Conservation (phyloP, 2,113 vertebrate species). For the Anarhynchus alexandrinus region DNA sequence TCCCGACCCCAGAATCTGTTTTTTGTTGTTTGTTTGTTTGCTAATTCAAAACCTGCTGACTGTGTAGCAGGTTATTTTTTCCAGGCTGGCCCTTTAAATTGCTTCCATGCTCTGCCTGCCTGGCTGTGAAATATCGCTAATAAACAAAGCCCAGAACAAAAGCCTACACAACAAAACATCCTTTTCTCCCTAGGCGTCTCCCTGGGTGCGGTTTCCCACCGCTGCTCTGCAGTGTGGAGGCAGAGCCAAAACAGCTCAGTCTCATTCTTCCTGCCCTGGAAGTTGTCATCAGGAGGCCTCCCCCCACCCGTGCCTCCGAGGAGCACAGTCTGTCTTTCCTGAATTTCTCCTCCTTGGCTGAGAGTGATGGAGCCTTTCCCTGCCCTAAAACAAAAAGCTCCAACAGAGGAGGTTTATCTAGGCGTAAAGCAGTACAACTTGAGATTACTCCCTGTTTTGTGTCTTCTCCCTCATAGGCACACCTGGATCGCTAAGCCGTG, state of each 20-base stretch:
- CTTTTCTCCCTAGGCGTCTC: slow-evolving; percentile 12
- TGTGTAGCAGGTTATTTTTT: background rate
- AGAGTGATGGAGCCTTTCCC: background rate
- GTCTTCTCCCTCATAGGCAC: background rate
- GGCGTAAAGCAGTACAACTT: background rate
- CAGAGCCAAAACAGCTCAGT: background rate
- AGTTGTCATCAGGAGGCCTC: background rate
- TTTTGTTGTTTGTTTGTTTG: background rate
- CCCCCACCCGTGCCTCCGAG: background rate
- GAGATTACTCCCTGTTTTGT: background rate
- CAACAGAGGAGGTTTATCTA: background rate
- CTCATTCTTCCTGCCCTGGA: background rate
- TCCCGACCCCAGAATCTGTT: background rate
- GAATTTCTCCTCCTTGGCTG: background rate
- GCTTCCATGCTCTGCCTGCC: background rate
- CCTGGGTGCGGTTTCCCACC: slow-evolving; percentile 44
- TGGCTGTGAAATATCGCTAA: background rate
- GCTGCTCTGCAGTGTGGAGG: background rate
- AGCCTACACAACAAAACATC: slow-evolving; percentile 42
- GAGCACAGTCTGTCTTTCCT: background rate
- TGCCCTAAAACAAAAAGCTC: background rate
- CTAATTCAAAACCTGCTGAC: background rate
- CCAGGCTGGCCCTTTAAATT: slow-evolving; percentile 22
- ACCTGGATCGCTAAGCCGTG: background rate
- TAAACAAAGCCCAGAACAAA: slow-evolving; percentile 45